Conservation (phyloP, 2,113 vertebrate genomes). For the Aix galericulata region DNA sequence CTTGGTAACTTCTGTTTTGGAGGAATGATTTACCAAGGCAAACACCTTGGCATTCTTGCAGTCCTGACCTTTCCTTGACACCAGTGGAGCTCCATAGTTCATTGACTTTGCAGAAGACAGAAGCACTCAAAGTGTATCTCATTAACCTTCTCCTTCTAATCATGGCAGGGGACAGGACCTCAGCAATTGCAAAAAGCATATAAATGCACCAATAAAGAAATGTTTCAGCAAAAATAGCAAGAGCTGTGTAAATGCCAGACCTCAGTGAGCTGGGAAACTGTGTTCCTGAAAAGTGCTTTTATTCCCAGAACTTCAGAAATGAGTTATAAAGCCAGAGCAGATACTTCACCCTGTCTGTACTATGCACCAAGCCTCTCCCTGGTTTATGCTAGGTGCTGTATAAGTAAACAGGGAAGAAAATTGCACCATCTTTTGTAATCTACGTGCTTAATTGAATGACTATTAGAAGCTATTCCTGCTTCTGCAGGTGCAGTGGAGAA, state of each 20-base stretch:
- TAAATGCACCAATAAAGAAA: slow-evolving; percentile 54
- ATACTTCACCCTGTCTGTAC: background rate
- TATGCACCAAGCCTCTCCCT: background rate
- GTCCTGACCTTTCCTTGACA: slow-evolving; percentile 33
- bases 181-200: slow-evolving; percentile 49
- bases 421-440: slow-evolving; percentile 23
- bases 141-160: slow-evolving; percentile 74
- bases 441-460: slow-evolving; percentile 48
- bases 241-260: slow-evolving; percentile 59
- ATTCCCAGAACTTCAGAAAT: slow-evolving; percentile 27
- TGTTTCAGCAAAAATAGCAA: slow-evolving; percentile 57
- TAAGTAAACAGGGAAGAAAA: slow-evolving; percentile 29
- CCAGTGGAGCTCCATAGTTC: slow-evolving; percentile 14
- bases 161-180: slow-evolving; percentile 56
- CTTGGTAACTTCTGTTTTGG: background rate
- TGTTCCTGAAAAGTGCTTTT: slow-evolving; percentile 46
- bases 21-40: slow-evolving; percentile 21
- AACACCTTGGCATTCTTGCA: background rate
- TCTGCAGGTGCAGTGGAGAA: slow-evolving; percentile 59
- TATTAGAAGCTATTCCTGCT: slow-evolving; percentile 56
- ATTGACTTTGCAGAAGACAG: slow-evolving; percentile 27
- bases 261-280: background rate
- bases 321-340: slow-evolving; percentile 21
- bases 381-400: background rate
- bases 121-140: slow-evolving; percentile 53